Conservation (phyloP, 1,140 invertebrate genomes). For the Micrasema longulum region DNA sequence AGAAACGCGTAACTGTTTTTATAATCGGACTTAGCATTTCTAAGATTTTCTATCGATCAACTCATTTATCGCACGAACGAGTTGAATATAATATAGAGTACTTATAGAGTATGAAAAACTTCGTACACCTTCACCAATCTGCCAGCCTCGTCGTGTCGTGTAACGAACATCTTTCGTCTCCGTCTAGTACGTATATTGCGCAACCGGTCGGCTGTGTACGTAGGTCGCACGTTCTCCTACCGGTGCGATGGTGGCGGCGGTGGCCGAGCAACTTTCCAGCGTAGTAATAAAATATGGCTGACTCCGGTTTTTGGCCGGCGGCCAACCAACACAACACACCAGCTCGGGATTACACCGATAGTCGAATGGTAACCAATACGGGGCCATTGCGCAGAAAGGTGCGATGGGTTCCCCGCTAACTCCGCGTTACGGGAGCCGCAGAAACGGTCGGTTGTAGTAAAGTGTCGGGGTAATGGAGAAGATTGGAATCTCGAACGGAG, state of each 20-base stretch:
- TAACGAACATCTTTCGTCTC: constrained; percentile 19
- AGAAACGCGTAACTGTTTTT: no score
- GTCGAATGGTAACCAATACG: not conserved
- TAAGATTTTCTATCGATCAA: no score
- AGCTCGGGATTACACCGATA: not conserved
- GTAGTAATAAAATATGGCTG: constrained; percentile 40
- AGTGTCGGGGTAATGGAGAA: not conserved
- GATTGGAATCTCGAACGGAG: constrained; percentile 10
- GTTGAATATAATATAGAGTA: no score
- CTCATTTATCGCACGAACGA: no score
- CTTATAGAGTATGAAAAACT: no score
- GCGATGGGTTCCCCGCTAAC: not conserved
- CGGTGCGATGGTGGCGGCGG: no score
- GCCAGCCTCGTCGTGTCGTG: no score
- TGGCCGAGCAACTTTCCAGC: constrained; percentile 38
- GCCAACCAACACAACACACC: constrained; percentile 36
- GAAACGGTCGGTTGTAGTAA: not conserved
- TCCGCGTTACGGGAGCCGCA: not conserved
- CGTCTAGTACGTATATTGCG: constrained; percentile 9
- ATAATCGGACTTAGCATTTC: no score
- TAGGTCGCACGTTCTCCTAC: constrained; percentile 8
- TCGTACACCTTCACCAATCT: no score
- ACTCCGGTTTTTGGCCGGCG: constrained; percentile 37
- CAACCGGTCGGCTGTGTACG: constrained; percentile 14
- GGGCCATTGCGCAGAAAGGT: constrained; percentile 16